Base-by-base conservation (phyloP, 2,888 invertebrate species). In the Drosophila ezoana region DNA sequence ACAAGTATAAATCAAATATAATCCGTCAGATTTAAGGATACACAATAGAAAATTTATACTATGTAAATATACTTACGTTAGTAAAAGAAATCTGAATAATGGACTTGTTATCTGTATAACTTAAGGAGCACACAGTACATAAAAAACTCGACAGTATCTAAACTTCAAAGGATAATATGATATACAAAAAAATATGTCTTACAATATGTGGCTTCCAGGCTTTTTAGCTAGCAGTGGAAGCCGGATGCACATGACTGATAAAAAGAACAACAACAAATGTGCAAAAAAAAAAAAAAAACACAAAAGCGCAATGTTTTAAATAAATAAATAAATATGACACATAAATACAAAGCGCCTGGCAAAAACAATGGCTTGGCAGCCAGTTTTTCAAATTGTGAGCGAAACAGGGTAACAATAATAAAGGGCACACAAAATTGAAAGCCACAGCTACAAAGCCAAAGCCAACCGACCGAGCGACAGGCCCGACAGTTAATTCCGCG, bases 401-500 rank as follows among this genome's bases (percentile, higher is more conserved):
- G 62, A 62, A 69, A 48, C 51, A 63, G 69, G 54, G 18, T 41
- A 72, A 61, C 48, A 62, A 62, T 11, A 75, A 60, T 38, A 54
- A 52, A 33, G 53, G 49, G 40, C 10, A 18, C 20, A 53, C 53
- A 40, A 40, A 66, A 53, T 54, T 35, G 28, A 28, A 35, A 51
- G 28, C 28, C 28, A 37, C 52, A 43, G 67, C 63, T 62, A 67
- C 72, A 71, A 76, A 75, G 69, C 64, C 72, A 71, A 76, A 75
- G 69, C 64, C 69, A 78, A 65, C 53, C 48, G 68, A 76, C 59
- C 57, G 56, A 76, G 69, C 81, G 81, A 84, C 77, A 81, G 77
- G 72, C 56, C 87, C 85, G 90, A 89, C 91, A 90, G 91, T 91
- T 91, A 91, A 91, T 91, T 91, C 90, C 90, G 90, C 91, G 91